These are phyloP conservation scores for Empis stercorea DNA, from an alignment of 2,888 invertebrate genomes.

Conservation along the genomic window DNA sequence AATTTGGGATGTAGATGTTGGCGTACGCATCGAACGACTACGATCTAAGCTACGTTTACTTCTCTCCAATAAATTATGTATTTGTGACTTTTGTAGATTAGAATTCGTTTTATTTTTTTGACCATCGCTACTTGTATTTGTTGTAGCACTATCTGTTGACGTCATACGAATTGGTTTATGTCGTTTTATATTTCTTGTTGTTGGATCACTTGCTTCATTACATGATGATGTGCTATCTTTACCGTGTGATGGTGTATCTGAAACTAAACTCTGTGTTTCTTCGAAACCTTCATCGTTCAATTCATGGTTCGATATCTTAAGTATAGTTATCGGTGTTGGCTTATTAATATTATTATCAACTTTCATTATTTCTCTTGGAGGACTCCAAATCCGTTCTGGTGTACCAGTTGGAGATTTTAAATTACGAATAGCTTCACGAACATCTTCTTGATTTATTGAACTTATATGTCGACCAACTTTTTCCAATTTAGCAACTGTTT, in stretches of 20 bases:
- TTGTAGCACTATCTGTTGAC: slow-evolving; percentile 37
- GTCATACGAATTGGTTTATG: slow-evolving; percentile 16
- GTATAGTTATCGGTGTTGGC: slow-evolving; percentile 15
- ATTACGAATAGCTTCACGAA: slow-evolving; percentile 53
- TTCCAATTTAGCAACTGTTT: slow-evolving; percentile 28
- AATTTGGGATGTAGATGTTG: not conserved
- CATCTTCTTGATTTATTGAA: slow-evolving; percentile 56
- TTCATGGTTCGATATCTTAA: slow-evolving; percentile 39
- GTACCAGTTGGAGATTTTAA: slow-evolving; percentile 48
- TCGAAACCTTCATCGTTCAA: slow-evolving; percentile 82
- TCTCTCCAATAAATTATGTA: slow-evolving; percentile 22
- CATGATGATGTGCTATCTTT: slow-evolving; percentile 55
- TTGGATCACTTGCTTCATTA: slow-evolving; percentile 47
- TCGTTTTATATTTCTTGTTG: slow-evolving; percentile 15
- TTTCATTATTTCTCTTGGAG: slow-evolving; percentile 27
- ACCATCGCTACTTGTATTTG: slow-evolving; percentile 30
- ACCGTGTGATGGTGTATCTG: slow-evolving; percentile 74
- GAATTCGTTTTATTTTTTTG: slow-evolving; percentile 8
- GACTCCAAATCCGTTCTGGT: slow-evolving; percentile 48
- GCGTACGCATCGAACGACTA: slow-evolving; percentile 13
- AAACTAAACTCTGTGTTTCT: slow-evolving; percentile 77
- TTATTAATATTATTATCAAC: slow-evolving; percentile 7
- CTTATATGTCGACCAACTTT: slow-evolving; percentile 50
- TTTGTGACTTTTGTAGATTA: slow-evolving; percentile 18
- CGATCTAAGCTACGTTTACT: slow-evolving; percentile 17